A percentile compares a stretch with the other conserved stretches of the same genome.
Conservation (phyloP, 2,113 vertebrate species). For the Ranitomeya variabilis region DNA sequence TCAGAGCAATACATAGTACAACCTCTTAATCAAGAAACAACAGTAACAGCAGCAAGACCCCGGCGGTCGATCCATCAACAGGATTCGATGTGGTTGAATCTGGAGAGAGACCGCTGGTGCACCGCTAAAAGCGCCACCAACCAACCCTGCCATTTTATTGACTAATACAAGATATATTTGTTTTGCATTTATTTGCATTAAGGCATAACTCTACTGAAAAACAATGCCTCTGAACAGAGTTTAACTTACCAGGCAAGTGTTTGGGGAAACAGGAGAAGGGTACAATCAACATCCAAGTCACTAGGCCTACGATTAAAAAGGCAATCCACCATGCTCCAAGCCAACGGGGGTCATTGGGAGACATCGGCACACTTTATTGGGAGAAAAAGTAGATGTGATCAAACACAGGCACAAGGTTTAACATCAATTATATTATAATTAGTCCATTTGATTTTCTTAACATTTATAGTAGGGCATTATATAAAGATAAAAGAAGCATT, state of each 20-base stretch:
- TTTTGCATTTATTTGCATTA: neutral
- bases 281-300: slow-evolving; percentile 73
- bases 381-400: neutral
- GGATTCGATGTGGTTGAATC: neutral
- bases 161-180: neutral
- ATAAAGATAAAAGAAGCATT: too few relatives aligned
- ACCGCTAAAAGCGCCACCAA: neutral
- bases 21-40: neutral
- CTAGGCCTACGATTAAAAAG: slow-evolving; percentile 72
- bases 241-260: slow-evolving; percentile 76
- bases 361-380: slow-evolving; percentile 53
- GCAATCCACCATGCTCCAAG: slow-evolving; percentile 83
- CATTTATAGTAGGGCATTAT: too few relatives aligned
- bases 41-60: too few relatives aligned
- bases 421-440: neutral
- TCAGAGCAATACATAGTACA: neutral
- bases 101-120: neutral
- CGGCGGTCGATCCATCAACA: neutral
- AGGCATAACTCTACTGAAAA: neutral
- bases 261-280: slow-evolving; percentile 80
- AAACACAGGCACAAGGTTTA: too few relatives aligned
- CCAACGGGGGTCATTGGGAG: slow-evolving; percentile 75
- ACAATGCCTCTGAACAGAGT: neutral
- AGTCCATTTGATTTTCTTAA: too few relatives aligned
- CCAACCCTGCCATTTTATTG: neutral